phyloP scores from a whole-genome alignment of 2,113 vertebrate species.

The Ceyx melanurus region DNA sequence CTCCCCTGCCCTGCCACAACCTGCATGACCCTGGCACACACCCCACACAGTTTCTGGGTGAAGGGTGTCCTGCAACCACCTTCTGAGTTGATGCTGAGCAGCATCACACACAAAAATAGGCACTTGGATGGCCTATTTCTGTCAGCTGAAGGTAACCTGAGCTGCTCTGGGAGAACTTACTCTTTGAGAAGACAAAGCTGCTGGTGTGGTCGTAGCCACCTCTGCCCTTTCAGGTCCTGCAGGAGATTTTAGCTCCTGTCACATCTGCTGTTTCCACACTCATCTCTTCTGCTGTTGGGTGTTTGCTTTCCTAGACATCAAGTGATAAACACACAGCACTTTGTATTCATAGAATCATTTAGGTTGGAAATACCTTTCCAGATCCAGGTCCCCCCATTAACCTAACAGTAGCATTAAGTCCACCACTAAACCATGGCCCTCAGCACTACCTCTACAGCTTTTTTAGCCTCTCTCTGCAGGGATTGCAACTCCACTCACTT shows the following conservation, averaged over 20 bases:
- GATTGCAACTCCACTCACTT: neutral
- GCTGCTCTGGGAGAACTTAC: neutral
- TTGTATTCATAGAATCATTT: neutral
- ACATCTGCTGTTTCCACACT: neutral
- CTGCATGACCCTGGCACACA: no score
- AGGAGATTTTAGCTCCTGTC: neutral
- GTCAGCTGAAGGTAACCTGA: slow-evolving; percentile 10
- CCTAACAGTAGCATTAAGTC: neutral
- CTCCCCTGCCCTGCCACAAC: neutral
- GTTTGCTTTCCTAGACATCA: neutral
- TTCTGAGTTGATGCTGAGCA: neutral
- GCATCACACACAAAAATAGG: neutral
- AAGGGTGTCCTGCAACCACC: neutral
- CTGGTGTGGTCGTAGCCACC: neutral
- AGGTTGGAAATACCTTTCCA: neutral
- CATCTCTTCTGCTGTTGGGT: neutral
- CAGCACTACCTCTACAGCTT: neutral
- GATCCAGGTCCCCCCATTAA: neutral
- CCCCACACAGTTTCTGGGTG: neutral
- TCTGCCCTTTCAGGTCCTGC: neutral
- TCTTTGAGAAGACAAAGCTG: slow-evolving; percentile 1
- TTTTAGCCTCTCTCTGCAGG: neutral
- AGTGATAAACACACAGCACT: neutral
- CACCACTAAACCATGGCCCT: neutral
- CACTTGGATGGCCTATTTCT: slow-evolving; percentile 34